Evolutionary conservation across 2,113 vertebrate genomes (phyloP).

Genomic region (Nothocercus julius): DNA sequence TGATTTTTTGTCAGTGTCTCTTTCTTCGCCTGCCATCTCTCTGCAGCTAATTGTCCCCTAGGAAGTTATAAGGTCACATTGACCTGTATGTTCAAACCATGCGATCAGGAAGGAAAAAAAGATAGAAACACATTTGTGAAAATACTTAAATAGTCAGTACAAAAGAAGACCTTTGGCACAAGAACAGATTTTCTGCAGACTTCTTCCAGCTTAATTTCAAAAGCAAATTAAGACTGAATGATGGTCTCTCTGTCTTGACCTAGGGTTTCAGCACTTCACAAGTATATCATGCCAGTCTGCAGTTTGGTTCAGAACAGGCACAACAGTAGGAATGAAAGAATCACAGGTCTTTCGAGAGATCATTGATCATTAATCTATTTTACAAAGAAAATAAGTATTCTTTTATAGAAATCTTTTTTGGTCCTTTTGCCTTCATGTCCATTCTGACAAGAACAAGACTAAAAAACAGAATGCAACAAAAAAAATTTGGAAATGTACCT

Average conservation of each 20-base stretch:
- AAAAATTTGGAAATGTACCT: constrained; percentile 1
- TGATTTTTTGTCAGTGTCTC: constrained; percentile 3
- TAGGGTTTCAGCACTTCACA: not conserved
- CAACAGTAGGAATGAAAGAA: not conserved
- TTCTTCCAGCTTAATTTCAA: constrained; percentile 25
- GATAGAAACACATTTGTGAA: not conserved
- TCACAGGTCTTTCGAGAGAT: not conserved
- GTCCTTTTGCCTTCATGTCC: not conserved
- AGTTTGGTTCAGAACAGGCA: not conserved
- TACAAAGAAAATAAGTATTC: not conserved
- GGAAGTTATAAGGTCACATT: constrained; percentile 25
- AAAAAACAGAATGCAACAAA: not conserved
- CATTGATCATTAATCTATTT: not conserved
- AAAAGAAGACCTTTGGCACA: constrained; percentile 11
- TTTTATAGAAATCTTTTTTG: not conserved
- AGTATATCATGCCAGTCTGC: not conserved
- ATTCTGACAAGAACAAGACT: not conserved
- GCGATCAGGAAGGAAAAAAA: not conserved
- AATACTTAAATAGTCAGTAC: not conserved
- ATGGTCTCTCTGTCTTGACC: constrained; percentile 8
- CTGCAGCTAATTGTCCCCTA: constrained; percentile 31
- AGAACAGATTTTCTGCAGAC: not conserved
- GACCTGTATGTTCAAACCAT: constrained; percentile 27
- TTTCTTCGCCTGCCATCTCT: constrained; percentile 18
- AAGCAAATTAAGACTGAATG: constrained; percentile 23